These are phyloP conservation scores for Drosophila pachea DNA, from an alignment of 1,140 invertebrate genomes.

Conservation along the genomic window DNA sequence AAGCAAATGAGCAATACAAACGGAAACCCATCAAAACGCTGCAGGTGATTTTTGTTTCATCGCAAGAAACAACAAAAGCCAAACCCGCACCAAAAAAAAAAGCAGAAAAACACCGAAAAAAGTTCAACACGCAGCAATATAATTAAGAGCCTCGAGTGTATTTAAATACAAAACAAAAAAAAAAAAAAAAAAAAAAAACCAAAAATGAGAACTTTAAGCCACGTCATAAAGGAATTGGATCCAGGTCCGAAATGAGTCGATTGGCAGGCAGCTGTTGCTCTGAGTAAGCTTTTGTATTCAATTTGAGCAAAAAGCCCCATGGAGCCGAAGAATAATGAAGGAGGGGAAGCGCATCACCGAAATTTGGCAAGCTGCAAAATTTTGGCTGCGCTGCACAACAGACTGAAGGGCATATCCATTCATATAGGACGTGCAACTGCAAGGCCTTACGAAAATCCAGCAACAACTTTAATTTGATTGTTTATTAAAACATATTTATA, in stretches of 20 bases:
- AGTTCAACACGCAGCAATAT: conserved; percentile 61
- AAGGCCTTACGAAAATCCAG: no score
- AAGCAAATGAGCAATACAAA: conserved; percentile 31
- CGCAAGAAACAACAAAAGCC: conserved; percentile 27
- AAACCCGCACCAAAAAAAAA: conserved; percentile 13
- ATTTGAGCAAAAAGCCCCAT: conserved; percentile 44
- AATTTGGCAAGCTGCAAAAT: conserved; percentile 68
- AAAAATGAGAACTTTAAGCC: conserved; percentile 26
- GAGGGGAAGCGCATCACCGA: conserved; percentile 43
- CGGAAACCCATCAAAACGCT: conserved; percentile 45
- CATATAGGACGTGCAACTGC: no score
- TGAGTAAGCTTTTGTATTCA: conserved; percentile 31
- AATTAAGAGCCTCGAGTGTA: conserved; percentile 70
- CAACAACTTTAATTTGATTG: neutral
- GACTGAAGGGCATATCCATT: conserved; percentile 25
- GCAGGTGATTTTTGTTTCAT: conserved; percentile 67
- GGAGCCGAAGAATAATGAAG: conserved; percentile 30
- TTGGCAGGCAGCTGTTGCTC: conserved; percentile 63
- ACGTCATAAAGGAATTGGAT: conserved; percentile 44
- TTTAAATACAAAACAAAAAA: conserved; percentile 63
- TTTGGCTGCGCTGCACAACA: conserved; percentile 33
- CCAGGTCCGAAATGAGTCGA: conserved; percentile 33
- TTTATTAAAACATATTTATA: neutral
- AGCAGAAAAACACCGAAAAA: conserved; percentile 9
- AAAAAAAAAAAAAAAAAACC: conserved; percentile 12